phyloP scores from a whole-genome alignment of 2,888 invertebrate species.

The Tetranychus truncatus region DNA sequence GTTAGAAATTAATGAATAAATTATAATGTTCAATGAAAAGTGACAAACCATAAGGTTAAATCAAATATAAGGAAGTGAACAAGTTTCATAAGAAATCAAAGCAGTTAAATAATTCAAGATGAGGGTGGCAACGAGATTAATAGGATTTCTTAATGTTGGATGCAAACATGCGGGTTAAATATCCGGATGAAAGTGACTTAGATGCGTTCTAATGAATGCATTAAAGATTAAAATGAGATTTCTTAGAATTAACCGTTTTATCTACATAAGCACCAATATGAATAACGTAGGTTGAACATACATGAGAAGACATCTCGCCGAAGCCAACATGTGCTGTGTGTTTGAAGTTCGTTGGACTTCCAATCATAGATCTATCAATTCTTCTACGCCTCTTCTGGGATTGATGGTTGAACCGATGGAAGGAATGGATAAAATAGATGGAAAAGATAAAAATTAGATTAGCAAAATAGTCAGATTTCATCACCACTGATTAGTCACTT shows the following conservation, averaged over 20 bases:
- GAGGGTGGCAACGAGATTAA: background rate
- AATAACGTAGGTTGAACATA: conserved; percentile 16
- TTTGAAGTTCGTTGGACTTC: conserved; percentile 81
- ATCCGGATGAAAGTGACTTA: background rate
- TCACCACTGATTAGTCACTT: conserved; percentile 15
- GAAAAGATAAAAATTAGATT: conserved; percentile 3
- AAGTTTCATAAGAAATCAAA: too few relatives aligned
- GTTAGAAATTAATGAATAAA: too few relatives aligned
- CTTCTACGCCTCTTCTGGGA: conserved; percentile 29
- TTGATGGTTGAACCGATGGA: background rate
- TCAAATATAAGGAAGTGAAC: background rate
- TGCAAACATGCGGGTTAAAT: too few relatives aligned
- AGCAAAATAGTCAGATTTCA: background rate
- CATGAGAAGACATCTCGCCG: conserved; percentile 53
- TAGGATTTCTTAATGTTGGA: background rate
- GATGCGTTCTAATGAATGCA: background rate
- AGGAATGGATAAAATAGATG: background rate
- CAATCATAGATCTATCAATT: conserved; percentile 70
- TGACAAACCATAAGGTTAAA: too few relatives aligned
- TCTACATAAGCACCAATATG: background rate
- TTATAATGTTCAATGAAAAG: too few relatives aligned
- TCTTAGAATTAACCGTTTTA: background rate
- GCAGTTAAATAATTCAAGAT: background rate
- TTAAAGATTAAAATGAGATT: background rate
- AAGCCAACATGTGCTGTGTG: conserved; percentile 83